phyloP scores from a whole-genome alignment of 1,140 invertebrate species.

The Dinothrombium tinctorium region DNA sequence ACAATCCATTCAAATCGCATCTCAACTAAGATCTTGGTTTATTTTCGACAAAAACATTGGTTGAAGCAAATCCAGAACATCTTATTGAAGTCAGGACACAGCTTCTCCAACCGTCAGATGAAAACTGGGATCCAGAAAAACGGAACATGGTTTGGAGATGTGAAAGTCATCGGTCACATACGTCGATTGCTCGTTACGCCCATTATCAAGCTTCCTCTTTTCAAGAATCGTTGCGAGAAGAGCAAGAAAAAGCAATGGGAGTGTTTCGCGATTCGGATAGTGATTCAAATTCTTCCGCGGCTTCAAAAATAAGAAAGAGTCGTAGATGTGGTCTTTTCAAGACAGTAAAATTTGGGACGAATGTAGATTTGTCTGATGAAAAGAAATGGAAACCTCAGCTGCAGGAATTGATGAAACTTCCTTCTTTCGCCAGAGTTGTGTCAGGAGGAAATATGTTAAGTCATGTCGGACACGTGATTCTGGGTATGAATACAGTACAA shows the following conservation, averaged over 20 bases:
- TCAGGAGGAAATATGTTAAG: constrained; percentile 93
- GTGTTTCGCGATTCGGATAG: constrained; percentile 44
- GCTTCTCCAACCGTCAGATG: constrained; percentile 72
- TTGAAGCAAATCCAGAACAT: constrained; percentile 96
- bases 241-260: constrained; percentile 49
- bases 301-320: constrained; percentile 1
- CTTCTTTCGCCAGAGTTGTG: constrained; percentile 80
- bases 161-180: constrained; percentile 74
- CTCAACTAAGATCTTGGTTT: constrained; percentile 51
- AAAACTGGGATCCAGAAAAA: constrained; percentile 65
- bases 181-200: constrained; percentile 88
- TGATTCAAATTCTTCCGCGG: constrained; percentile 37
- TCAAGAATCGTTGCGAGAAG: constrained; percentile 71
- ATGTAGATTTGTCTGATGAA: constrained; percentile 94
- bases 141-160: constrained; percentile 69
- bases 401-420: constrained; percentile 83
- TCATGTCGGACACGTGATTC: constrained; percentile 91
- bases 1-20: not conserved
- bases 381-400: constrained; percentile 81
- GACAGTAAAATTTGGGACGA: constrained; percentile 77
- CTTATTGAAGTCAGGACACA: constrained; percentile 85
- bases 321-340: constrained; percentile 10
- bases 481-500: constrained; percentile 99
- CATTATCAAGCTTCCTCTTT: constrained; percentile 95
- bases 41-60: constrained; percentile 93